Conservation (phyloP, 2,888 invertebrate genomes). For the Tachina fera region DNA sequence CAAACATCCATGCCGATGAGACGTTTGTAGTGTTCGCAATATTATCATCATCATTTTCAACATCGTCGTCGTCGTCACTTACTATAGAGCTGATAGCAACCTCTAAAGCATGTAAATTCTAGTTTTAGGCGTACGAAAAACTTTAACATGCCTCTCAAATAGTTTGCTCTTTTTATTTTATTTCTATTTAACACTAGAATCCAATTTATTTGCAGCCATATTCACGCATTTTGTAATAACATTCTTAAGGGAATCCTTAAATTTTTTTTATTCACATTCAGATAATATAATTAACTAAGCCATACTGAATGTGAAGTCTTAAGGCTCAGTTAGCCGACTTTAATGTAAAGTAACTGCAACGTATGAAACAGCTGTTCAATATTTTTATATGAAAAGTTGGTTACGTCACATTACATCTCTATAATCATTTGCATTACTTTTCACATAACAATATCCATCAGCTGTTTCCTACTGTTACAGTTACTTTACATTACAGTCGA, state of each 20-base stretch:
- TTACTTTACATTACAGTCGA: too few species aligned
- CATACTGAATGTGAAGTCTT: neutral
- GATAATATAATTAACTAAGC: neutral
- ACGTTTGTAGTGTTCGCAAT: neutral
- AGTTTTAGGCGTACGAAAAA: slow-evolving; percentile 67
- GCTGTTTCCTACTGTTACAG: too few species aligned
- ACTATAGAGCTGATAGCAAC: slow-evolving; percentile 35
- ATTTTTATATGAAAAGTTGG: too few species aligned
- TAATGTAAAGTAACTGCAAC: too few species aligned
- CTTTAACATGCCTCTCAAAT: slow-evolving; percentile 57
- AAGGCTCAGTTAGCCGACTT: too few species aligned
- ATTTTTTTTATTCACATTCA: neutral
- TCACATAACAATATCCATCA: too few species aligned
- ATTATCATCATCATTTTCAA: neutral
- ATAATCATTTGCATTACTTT: too few species aligned
- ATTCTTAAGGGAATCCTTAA: slow-evolving; percentile 9
- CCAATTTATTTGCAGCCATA: slow-evolving; percentile 7
- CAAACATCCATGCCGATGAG: slow-evolving; percentile 26
- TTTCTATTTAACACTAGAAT: slow-evolving; percentile 21
- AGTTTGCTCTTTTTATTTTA: slow-evolving; percentile 16
- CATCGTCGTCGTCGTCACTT: slow-evolving; percentile 6
- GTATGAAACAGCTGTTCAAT: too few species aligned
- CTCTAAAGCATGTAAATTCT: slow-evolving; percentile 43
- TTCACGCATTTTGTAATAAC: slow-evolving; percentile 2
- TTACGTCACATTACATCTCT: too few species aligned